Conservation (phyloP, 2,888 invertebrate species). For the Leptura quadrifasciata region DNA sequence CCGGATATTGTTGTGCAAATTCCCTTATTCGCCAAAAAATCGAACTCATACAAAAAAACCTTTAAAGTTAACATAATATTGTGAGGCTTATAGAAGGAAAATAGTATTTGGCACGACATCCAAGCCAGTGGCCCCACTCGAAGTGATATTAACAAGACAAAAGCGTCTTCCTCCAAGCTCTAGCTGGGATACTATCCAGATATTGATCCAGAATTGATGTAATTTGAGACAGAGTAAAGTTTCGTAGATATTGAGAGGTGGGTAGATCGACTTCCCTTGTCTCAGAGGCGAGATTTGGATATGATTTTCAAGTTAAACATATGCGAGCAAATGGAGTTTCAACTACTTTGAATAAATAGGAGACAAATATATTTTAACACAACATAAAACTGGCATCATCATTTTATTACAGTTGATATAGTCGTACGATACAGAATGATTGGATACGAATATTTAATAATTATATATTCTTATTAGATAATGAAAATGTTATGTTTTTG, state of each 20-base stretch:
- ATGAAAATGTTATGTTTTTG: too few relatives aligned
- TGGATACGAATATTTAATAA: too few relatives aligned
- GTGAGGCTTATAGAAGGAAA: constrained; percentile 62
- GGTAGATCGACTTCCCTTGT: constrained; percentile 47
- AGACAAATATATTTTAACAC: constrained; percentile 12
- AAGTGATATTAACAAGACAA: constrained; percentile 51
- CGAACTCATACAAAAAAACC: constrained; percentile 56
- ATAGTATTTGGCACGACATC: constrained; percentile 65
- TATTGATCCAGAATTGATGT: constrained; percentile 73
- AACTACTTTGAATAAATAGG: constrained; percentile 27
- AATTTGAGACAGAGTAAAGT: constrained; percentile 71
- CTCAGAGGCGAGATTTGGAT: constrained; percentile 60
- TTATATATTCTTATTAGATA: too few relatives aligned
- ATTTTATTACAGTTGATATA: background rate
- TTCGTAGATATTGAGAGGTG: constrained; percentile 63
- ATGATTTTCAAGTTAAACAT: constrained; percentile 65
- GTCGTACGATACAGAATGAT: too few relatives aligned
- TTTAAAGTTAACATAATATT: constrained; percentile 65
- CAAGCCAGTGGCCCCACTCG: constrained; percentile 61
- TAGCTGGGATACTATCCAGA: constrained; percentile 62
- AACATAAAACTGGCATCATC: constrained; percentile 4
- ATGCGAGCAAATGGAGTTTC: constrained; percentile 55
- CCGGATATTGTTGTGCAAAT: constrained; percentile 60
- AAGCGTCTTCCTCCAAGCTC: constrained; percentile 54
- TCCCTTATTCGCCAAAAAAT: constrained; percentile 54